Percentiles rank a stretch among this genome's conserved stretches.
Evolutionary conservation across 2,888 invertebrate species (phyloP).

Genomic region (Agonopterix arenella): DNA sequence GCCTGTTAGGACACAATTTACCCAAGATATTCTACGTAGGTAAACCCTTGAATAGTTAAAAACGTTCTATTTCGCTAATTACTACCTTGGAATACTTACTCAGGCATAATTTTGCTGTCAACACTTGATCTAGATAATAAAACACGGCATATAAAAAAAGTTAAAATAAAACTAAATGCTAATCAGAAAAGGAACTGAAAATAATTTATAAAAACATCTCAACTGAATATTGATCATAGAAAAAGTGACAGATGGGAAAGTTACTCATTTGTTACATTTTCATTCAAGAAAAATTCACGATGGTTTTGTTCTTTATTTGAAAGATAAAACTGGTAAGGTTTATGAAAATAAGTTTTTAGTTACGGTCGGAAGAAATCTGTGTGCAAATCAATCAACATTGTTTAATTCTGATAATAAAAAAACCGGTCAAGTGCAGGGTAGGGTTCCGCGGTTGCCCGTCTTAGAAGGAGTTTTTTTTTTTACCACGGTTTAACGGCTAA

Average conservation of each 20-base stretch:
- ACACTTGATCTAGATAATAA: constrained; percentile 10
- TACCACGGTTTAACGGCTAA: too few species aligned
- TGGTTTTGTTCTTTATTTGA: constrained; percentile 9
- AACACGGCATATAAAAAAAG: constrained; percentile 34
- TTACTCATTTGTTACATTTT: constrained; percentile 24
- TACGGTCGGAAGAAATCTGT: too few species aligned
- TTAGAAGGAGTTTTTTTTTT: too few species aligned
- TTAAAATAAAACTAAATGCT: constrained; percentile 54
- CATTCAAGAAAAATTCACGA: constrained; percentile 11
- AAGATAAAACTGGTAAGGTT: background rate
- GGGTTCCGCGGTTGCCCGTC: too few species aligned
- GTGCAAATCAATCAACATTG: too few species aligned
- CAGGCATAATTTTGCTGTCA: constrained; percentile 58
- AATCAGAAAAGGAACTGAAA: constrained; percentile 50
- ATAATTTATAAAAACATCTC: constrained; percentile 67
- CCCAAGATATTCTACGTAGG: too few species aligned
- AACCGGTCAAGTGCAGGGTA: too few species aligned
- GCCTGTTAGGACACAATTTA: too few species aligned
- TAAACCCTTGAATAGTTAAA: too few species aligned
- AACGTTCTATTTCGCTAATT: too few species aligned
- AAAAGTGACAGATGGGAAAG: constrained; percentile 44
- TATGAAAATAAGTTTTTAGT: too few species aligned
- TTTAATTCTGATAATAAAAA: too few species aligned
- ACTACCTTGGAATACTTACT: constrained; percentile 41
- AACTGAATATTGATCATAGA: constrained; percentile 41